These are phyloP conservation scores for Fulica atra DNA, from an alignment of 2,113 vertebrate species.

Conservation along the genomic window DNA sequence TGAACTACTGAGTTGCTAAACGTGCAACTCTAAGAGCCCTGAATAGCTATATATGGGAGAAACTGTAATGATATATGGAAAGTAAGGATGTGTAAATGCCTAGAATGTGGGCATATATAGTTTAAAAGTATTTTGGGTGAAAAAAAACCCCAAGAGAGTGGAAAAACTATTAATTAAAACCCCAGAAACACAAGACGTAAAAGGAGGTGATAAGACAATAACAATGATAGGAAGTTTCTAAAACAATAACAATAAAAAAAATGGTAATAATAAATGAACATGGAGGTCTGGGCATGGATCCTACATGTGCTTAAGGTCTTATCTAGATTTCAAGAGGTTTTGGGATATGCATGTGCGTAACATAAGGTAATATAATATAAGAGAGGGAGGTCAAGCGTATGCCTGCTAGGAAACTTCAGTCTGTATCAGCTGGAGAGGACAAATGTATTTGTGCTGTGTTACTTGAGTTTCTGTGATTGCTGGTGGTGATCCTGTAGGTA, in stretches of 20 bases:
- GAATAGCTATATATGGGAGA: neutral
- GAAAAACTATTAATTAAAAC: neutral
- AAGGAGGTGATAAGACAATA: neutral
- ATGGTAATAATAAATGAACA: neutral
- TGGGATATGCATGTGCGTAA: neutral
- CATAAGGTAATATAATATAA: neutral
- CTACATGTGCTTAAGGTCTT: neutral
- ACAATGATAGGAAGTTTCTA: neutral
- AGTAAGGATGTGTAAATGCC: neutral
- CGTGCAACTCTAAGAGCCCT: neutral
- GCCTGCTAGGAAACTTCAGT: neutral
- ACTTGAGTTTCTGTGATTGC: neutral
- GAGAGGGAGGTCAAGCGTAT: rapidly evolving
- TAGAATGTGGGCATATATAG: neutral
- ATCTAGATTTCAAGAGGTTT: neutral
- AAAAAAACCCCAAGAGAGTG: neutral
- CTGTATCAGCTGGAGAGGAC: neutral
- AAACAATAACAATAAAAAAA: neutral
- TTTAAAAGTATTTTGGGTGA: neutral
- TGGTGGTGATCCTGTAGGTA: neutral
- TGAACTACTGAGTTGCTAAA: neutral
- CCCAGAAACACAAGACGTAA: neutral
- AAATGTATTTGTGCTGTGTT: neutral
- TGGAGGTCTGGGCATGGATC: neutral
- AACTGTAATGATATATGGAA: neutral